phyloP scores from a whole-genome alignment of 2,888 invertebrate genomes.

The Ectemnius lituratus region DNA sequence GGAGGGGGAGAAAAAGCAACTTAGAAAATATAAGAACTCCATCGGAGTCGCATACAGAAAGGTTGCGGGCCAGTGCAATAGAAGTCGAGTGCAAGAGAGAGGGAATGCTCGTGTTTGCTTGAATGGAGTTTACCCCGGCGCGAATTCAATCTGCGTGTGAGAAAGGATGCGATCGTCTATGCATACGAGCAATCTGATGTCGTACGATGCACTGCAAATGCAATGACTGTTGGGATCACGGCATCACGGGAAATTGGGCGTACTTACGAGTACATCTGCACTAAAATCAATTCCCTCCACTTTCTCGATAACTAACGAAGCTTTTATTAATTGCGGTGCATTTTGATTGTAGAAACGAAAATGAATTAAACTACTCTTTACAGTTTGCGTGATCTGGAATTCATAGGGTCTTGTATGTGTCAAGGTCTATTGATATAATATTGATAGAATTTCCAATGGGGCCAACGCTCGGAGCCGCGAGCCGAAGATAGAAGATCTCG shows the following conservation, averaged over 20 bases:
- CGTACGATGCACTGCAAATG: neutral
- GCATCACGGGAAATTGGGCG: neutral
- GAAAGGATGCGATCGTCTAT: constrained; percentile 57
- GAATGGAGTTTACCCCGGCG: constrained; percentile 52
- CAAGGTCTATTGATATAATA: no score
- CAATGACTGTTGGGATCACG: neutral
- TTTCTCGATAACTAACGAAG: no score
- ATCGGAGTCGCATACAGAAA: neutral
- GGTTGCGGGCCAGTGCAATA: neutral
- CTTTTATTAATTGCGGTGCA: no score
- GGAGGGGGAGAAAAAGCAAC: neutral
- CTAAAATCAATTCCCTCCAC: no score
- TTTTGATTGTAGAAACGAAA: no score
- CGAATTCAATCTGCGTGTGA: constrained; percentile 58
- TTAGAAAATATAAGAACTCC: constrained; percentile 3
- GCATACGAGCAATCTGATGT: constrained; percentile 25
- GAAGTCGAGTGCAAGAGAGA: constrained; percentile 5
- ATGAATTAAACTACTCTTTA: no score
- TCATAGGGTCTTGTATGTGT: no score
- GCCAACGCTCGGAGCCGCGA: neutral
- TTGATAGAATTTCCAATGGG: no score
- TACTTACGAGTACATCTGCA: neutral
- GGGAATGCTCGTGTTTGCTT: constrained; percentile 15
- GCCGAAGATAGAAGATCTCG: constrained; percentile 1
- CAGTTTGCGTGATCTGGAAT: no score